These are phyloP conservation scores for Argentina silus DNA, from an alignment of 2,797 vertebrate species.

Conservation along the genomic window DNA sequence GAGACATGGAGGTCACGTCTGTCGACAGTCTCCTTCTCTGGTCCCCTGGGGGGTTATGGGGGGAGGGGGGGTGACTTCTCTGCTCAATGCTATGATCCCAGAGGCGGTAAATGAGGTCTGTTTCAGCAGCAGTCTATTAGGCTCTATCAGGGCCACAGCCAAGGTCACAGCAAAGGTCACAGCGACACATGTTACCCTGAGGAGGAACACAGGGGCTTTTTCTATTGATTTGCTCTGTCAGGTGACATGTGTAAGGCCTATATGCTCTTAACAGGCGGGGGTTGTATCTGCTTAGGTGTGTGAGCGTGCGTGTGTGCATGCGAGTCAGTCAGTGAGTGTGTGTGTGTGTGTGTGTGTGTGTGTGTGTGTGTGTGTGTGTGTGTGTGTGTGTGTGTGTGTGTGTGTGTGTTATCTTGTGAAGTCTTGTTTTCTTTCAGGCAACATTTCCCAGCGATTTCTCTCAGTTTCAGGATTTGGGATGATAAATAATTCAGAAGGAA, in stretches of 20 bases:
- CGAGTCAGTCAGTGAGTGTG: neutral
- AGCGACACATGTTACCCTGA: conserved; percentile 44
- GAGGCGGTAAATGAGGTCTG: conserved; percentile 53
- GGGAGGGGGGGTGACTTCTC: conserved; percentile 25
- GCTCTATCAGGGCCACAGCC: conserved; percentile 36
- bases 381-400: neutral
- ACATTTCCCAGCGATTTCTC: neutral
- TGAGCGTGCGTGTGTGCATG: neutral
- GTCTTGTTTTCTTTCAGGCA: neutral
- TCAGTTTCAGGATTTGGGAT: neutral
- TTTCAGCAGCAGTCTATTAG: conserved; percentile 21
- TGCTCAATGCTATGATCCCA: conserved; percentile 50
- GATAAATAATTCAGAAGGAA: neutral
- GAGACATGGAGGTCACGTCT: conserved; percentile 62
- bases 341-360: neutral
- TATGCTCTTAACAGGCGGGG: conserved; percentile 24
- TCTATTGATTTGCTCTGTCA: conserved; percentile 51
- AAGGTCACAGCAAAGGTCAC: conserved; percentile 25
- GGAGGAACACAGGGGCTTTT: conserved; percentile 14
- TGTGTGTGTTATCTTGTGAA: neutral
- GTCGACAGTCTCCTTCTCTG: conserved; percentile 56
- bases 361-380: neutral
- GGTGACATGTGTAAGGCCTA: conserved; percentile 39
- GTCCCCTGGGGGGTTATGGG: conserved; percentile 36
- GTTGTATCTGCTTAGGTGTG: conserved; percentile 9